phyloP scores from a whole-genome alignment of 2,113 vertebrate species.

The Oreochromis tanganicae region DNA sequence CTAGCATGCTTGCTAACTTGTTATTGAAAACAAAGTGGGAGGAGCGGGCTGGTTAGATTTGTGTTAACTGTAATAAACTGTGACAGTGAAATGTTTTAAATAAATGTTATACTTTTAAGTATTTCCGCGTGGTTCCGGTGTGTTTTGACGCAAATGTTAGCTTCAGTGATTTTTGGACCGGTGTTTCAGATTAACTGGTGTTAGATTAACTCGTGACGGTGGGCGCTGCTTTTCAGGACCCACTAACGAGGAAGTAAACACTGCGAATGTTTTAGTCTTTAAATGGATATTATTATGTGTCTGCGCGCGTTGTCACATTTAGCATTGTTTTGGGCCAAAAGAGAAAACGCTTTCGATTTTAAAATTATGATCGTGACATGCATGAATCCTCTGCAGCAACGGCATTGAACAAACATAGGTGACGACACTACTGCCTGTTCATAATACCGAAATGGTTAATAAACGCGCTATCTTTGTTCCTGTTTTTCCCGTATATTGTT shows the following conservation, averaged over 20 bases:
- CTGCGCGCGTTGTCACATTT: neutral
- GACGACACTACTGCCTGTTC: neutral
- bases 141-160: neutral
- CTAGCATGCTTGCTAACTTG: conserved; percentile 30
- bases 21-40: neutral
- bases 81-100: neutral
- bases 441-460: neutral
- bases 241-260: neutral
- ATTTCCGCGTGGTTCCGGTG: neutral
- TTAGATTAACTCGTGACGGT: conserved; percentile 30
- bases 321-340: neutral
- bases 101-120: neutral
- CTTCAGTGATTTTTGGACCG: conserved; percentile 14
- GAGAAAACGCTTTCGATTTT: neutral
- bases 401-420: neutral
- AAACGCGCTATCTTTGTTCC: neutral
- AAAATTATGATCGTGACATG: neutral
- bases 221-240: neutral
- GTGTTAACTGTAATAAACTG: neutral
- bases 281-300: neutral
- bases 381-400: neutral
- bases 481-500: neutral
- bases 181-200: neutral
- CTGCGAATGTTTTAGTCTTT: neutral
- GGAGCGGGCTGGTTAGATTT: neutral